These are phyloP conservation scores for Hyaena hyaena DNA, from an alignment of 2,113 vertebrate species.

Conservation along the genomic window DNA sequence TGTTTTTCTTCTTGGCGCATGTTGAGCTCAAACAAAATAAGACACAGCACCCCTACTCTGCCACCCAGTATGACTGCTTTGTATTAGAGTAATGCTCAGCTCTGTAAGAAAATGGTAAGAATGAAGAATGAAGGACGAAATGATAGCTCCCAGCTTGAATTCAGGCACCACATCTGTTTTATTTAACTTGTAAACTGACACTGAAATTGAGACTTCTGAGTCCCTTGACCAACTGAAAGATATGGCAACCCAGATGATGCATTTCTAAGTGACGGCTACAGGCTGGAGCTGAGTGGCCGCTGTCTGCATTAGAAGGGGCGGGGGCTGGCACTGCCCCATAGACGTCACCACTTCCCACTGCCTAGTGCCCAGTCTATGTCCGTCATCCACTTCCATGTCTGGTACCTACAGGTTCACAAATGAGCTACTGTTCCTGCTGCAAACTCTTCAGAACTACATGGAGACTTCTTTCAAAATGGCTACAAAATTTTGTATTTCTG, in stretches of 20 bases:
- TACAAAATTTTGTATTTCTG: neutral
- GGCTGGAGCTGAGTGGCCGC: neutral
- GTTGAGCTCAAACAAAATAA: neutral
- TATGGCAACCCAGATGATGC: neutral
- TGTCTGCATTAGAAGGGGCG: neutral
- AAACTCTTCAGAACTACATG: neutral
- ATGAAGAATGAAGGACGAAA: neutral
- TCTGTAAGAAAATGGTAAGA: neutral
- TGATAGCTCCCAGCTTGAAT: neutral
- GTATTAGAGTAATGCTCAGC: neutral
- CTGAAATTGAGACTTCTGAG: neutral
- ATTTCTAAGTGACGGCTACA: rapidly evolving
- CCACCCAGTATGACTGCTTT: neutral
- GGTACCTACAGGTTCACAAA: rapidly evolving
- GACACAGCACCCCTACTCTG: neutral
- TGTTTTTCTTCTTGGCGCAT: neutral
- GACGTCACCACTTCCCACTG: neutral
- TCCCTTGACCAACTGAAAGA: neutral
- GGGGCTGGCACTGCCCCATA: rapidly evolving
- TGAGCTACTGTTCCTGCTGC: rapidly evolving
- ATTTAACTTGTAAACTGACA: neutral
- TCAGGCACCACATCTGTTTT: neutral
- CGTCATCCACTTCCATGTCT: neutral
- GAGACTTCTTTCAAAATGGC: neutral
- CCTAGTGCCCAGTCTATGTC: rapidly evolving